Base-by-base conservation (phyloP, 2,113 vertebrate species). In the Elgaria multicarinata region DNA sequence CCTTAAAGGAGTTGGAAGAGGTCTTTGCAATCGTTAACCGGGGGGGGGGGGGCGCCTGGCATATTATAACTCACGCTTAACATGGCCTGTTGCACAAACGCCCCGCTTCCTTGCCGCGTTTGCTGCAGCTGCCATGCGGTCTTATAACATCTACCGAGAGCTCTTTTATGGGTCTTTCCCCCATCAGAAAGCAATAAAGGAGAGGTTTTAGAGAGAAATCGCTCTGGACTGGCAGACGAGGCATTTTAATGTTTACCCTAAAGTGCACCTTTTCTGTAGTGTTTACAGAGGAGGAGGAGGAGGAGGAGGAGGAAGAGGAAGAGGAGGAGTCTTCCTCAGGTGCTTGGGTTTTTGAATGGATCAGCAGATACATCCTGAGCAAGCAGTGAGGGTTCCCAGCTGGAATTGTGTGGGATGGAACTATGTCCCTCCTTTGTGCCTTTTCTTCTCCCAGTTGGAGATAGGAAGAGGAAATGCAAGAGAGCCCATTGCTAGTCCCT, bases 1-100 rank as follows among this genome's bases (percentile, higher is more conserved):
- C 97, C 97, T 97, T 97, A 98, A 96, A 97, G 97, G 96, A 97
- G 94, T 96, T 92, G 96, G 62, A 96, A 97, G 97, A 95, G 93
- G 94, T 94, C 97, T 94, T 55, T 92, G 92, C 92, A 93, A 96
- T 97, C 92, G 89, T 98, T 98, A 98, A 95, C 96, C 96, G 18
- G 0, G 94, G 96, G 28, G 95, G 95, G 96, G 18, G 0, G 94
- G 96, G 28, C 95, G 95, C 96, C 96, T 96, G 96, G 97, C 96
- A 98, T 95, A 72, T 94, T 94, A 96, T 96, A 97, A 96, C 91
- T 97, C 96, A 97, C 86, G 91, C 92, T 67, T 97, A 97, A 95
- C 96, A 93, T 95, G 97, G 95, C 93, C 96, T 94, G 89, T 94
- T 95, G 96, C 94, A 96, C 96, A 97, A 97, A 96, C 95, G 96